Percentiles rank a stretch among this genome's conserved stretches.
Conservation (phyloP, 1,140 invertebrate genomes). For the Cataglyphis hispanica region DNA sequence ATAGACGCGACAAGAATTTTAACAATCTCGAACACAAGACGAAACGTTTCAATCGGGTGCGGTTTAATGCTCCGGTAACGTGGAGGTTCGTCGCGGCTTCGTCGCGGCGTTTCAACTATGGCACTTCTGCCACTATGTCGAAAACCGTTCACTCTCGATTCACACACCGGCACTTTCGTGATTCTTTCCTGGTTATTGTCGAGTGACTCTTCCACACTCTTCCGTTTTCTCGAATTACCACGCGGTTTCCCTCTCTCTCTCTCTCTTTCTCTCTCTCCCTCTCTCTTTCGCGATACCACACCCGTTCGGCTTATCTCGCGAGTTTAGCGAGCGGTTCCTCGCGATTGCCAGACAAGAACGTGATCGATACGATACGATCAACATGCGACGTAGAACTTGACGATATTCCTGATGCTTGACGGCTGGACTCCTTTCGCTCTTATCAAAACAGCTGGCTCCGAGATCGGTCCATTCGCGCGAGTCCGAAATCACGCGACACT, state of each 20-base stretch:
- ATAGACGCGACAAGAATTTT: too few relatives aligned
- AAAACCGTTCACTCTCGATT: too few relatives aligned
- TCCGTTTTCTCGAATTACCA: too few relatives aligned
- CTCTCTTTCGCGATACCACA: constrained; percentile 8
- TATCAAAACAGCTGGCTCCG: neutral
- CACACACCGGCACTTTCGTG: neutral
- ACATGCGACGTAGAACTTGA: neutral
- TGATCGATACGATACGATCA: neutral
- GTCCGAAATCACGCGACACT: neutral
- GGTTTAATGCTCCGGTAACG: neutral
- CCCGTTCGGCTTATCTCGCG: neutral
- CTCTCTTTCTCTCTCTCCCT: too few relatives aligned
- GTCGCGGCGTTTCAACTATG: too few relatives aligned
- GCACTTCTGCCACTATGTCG: too few relatives aligned
- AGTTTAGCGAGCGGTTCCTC: neutral
- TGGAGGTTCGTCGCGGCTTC: too few relatives aligned
- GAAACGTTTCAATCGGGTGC: neutral
- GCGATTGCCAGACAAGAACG: neutral
- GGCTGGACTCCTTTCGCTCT: neutral
- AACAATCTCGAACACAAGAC: neutral
- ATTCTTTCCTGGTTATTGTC: neutral
- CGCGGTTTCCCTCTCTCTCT: too few relatives aligned
- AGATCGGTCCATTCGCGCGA: constrained; percentile 1
- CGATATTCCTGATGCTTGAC: neutral
- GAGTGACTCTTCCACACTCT: neutral